Evolutionary conservation across 37 sponge, comb jelly and placozoan species (phyloP).

Genomic region (Halichondria panicea): DNA sequence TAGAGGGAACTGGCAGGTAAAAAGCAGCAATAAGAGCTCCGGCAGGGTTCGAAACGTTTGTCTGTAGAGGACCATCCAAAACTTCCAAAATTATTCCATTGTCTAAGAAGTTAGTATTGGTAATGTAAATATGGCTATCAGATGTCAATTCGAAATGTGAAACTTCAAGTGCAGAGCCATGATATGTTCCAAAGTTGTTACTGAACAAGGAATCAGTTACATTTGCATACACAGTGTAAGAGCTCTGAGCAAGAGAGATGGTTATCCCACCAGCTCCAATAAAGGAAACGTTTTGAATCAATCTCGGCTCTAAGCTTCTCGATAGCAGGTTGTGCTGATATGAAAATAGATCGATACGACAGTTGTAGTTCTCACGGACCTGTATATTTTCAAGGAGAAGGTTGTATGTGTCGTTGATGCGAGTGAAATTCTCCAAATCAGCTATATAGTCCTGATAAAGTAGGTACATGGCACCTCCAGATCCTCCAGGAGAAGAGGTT

Average conservation of each 20-base stretch:
- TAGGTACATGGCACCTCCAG: constrained; percentile 5
- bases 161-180: constrained; percentile 11
- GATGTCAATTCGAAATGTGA: not conserved
- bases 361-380: constrained; percentile 20
- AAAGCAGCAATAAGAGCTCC: not conserved
- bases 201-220: not conserved
- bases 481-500: not conserved
- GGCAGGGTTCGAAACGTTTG: not conserved
- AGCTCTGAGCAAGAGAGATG: constrained; percentile 19
- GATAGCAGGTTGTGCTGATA: not conserved
- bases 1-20: not conserved
- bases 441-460: constrained; percentile 1
- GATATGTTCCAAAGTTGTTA: constrained; percentile 15
- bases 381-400: not conserved
- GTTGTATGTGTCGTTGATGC: too few relatives aligned
- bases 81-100: too few relatives aligned
- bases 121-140: constrained; percentile 9
- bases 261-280: constrained; percentile 43
- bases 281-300: not conserved
- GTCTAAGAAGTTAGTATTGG: not conserved
- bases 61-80: not conserved
- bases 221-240: not conserved
- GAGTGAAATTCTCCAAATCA: too few relatives aligned
- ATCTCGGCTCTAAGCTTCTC: not conserved
- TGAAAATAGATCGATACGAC: not conserved